Evolutionary conservation across 2,113 vertebrate species (phyloP).

Genomic region (Vombatus ursinus): DNA sequence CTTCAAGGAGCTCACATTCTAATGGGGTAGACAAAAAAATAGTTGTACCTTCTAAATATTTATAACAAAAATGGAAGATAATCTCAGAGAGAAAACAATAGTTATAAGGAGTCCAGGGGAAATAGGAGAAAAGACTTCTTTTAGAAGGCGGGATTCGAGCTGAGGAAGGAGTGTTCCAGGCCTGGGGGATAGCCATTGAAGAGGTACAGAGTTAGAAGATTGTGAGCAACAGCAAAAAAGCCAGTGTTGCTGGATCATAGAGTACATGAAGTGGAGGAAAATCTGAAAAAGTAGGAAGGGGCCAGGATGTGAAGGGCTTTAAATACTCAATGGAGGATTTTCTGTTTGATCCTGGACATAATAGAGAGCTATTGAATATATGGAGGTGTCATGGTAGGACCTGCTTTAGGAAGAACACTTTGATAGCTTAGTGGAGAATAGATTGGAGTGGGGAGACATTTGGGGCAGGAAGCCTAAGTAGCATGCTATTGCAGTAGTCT

Average conservation of each 20-base stretch:
- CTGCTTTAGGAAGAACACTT: not conserved
- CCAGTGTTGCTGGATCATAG: not conserved
- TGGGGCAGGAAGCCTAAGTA: not conserved
- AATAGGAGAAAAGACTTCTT: not conserved
- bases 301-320: not conserved
- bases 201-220: not conserved
- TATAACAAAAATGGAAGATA: not conserved
- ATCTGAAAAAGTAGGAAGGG: not conserved
- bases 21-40: not conserved
- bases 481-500: not conserved
- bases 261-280: not conserved
- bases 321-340: not conserved
- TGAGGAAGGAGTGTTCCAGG: not conserved
- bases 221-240: not conserved
- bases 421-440: not conserved
- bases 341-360: not conserved
- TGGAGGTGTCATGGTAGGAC: not conserved
- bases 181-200: not conserved
- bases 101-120: not conserved
- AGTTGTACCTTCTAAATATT: not conserved
- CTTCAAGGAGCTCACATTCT: not conserved
- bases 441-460: not conserved
- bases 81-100: not conserved
- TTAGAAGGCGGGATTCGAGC: not conserved
- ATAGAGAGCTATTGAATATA: not conserved